Evolutionary conservation across 1,140 invertebrate species (phyloP), one percentile per base, ranked within the genome.

Genomic region (Drosophila subobscura): DNA sequence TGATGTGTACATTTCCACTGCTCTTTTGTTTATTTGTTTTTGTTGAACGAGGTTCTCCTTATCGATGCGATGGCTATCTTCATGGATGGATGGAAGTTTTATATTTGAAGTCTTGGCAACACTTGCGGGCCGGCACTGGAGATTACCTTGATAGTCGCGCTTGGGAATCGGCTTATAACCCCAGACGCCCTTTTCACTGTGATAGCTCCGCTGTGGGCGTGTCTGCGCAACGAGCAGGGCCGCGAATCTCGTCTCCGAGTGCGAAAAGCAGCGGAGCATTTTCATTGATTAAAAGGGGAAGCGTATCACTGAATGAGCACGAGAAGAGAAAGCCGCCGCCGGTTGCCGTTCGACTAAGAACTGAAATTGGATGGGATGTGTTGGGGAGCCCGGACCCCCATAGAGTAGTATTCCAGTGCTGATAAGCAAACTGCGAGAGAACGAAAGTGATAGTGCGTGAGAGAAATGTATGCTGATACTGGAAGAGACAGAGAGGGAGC

Each of bases 141-240:
- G 12, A 41, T 61, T 92, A 93, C 94, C 92, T 92, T 93, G 77
- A 68, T 89, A 94, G 33, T 84, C 53, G 6, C 78, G 88, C 44
- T 54, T 72, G 10, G 78, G 73, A 64, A 76, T 91, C 0, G 92
- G 92, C 66, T 91, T 92, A 61, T 94, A 93, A 29, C 94, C 94
- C 79, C 94, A 94, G 7, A 94, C 93, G 16, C 93, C 93, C 46
- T 91, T 92, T 29, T 93, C 92, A 86, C 93, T 94, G 61, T 94
- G 93, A 92, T 94, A 95, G 46, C n/a, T 16, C 5, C 81, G 83
- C 23, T 61, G 75, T 59, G 73, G 72, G 57, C 81, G 76, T 64
- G 79, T 50, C 40, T 56, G 37, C 42, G 49, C 58, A n/a, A 42
- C 46, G 6, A 86, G 52, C 40, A 58, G 37, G 40, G 49, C 58